Conservation (phyloP, 2,113 vertebrate species). For the Phoenicopterus ruber region DNA sequence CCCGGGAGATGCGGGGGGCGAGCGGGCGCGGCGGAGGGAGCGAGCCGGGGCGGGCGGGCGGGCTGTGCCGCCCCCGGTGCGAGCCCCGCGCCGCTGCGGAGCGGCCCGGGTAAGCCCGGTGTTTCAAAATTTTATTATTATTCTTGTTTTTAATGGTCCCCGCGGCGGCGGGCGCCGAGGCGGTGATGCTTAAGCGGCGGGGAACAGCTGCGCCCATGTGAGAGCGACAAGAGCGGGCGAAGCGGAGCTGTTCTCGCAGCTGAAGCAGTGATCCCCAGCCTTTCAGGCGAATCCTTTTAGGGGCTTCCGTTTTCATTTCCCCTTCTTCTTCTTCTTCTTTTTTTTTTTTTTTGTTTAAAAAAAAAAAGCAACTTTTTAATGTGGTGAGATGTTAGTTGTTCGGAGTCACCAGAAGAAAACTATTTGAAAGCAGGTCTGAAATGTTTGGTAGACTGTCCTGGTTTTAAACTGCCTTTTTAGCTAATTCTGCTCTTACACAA, state of each 20-base stretch:
- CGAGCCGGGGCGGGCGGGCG: not conserved
- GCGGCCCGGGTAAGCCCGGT: not conserved
- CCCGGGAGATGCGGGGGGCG: not conserved
- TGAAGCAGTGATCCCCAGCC: not conserved
- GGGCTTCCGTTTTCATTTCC: not conserved
- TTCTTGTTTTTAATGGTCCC: fast-evolving
- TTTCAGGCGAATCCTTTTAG: too few species aligned
- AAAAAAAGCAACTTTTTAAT: not conserved
- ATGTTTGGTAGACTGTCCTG: not conserved
- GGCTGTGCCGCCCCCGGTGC: not conserved
- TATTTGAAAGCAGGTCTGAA: not conserved
- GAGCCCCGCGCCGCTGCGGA: not conserved
- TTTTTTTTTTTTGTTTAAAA: not conserved
- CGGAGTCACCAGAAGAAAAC: not conserved
- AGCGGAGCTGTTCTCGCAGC: not conserved
- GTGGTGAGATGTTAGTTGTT: not conserved
- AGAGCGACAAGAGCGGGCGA: not conserved
- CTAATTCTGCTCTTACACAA: not conserved
- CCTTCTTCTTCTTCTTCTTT: fast-evolving
- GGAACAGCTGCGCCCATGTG: not conserved
- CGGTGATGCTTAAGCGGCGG: not conserved
- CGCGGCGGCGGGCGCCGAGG: not conserved
- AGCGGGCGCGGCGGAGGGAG: not conserved
- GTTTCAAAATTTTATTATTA: fast-evolving
- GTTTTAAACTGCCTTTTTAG: not conserved